Percentiles rank a stretch among this genome's conserved stretches.
Evolutionary conservation across 2,888 invertebrate species (phyloP).

Genomic region (Erannis defoliaria): DNA sequence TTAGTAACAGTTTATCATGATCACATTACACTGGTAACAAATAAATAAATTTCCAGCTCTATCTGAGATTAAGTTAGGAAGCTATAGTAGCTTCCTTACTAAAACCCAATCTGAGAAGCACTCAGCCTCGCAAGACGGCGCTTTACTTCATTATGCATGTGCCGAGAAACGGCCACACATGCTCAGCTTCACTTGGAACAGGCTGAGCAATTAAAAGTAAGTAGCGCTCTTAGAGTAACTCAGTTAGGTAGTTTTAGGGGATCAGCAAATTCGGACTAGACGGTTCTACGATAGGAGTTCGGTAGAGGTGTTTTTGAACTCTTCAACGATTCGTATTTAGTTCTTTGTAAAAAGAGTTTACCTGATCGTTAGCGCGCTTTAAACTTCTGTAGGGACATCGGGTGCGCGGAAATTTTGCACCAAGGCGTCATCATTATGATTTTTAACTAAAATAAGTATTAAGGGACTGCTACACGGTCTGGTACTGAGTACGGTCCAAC

Average conservation of each 20-base stretch:
- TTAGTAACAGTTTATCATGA: too few relatives aligned
- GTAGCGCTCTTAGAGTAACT: not conserved
- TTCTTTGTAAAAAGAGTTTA: too few relatives aligned
- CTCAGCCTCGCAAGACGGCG: constrained; percentile 11
- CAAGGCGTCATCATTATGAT: too few relatives aligned
- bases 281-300: not conserved
- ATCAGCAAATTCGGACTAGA: not conserved
- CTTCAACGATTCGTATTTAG: not conserved
- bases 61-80: constrained; percentile 5
- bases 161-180: constrained; percentile 20
- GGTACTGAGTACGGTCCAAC: too few relatives aligned
- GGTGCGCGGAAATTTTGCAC: too few relatives aligned
- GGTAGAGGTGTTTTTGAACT: too few relatives aligned
- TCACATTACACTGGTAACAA: too few relatives aligned
- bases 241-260: not conserved
- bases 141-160: constrained; percentile 13
- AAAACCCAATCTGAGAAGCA: constrained; percentile 13
- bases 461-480: too few relatives aligned
- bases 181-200: constrained; percentile 31
- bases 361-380: too few relatives aligned
- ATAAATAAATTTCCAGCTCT: too few relatives aligned
- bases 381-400: too few relatives aligned
- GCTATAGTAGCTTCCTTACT: not conserved
- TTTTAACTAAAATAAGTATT: too few relatives aligned
- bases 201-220: constrained; percentile 5